Conservation (phyloP, 2,888 invertebrate species). For the Caenorhabditis sp. region DNA sequence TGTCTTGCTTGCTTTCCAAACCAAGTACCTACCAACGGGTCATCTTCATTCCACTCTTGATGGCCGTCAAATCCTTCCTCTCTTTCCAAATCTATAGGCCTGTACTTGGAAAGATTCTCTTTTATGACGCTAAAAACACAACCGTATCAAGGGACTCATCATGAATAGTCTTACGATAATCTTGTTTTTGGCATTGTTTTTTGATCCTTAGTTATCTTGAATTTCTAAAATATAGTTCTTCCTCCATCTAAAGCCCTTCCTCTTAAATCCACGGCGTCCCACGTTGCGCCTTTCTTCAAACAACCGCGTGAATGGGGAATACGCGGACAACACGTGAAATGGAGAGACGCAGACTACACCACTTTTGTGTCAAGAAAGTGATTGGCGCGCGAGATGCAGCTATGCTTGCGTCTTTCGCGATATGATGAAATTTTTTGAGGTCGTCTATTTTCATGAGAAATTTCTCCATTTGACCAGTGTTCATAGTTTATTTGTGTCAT, state of each 20-base stretch:
- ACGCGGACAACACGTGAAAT: neutral
- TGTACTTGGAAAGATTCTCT: constrained; percentile 25
- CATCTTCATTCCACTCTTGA: constrained; percentile 54
- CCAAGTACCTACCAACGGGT: constrained; percentile 15
- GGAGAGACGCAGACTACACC: constrained; percentile 23
- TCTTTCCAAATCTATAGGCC: constrained; percentile 31
- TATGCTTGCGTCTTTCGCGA: constrained; percentile 31
- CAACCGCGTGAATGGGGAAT: neutral
- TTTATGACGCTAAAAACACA: constrained; percentile 21
- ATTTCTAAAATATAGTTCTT: neutral
- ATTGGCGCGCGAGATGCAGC: neutral
- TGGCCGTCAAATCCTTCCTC: constrained; percentile 72
- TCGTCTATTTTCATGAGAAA: neutral
- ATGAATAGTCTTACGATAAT: neutral
- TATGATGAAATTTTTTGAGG: constrained; percentile 54
- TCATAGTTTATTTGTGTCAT: neutral
- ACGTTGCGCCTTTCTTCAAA: neutral
- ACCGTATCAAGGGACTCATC: neutral
- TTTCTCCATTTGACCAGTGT: neutral
- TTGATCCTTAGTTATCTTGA: constrained; percentile 1
- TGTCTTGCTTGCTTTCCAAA: neutral
- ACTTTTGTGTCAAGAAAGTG: neutral
- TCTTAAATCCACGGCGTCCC: neutral
- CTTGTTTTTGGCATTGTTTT: constrained; percentile 8
- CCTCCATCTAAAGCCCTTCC: neutral